phyloP scores from a whole-genome alignment of 1,140 invertebrate genomes.

The Laupala kohalensis region DNA sequence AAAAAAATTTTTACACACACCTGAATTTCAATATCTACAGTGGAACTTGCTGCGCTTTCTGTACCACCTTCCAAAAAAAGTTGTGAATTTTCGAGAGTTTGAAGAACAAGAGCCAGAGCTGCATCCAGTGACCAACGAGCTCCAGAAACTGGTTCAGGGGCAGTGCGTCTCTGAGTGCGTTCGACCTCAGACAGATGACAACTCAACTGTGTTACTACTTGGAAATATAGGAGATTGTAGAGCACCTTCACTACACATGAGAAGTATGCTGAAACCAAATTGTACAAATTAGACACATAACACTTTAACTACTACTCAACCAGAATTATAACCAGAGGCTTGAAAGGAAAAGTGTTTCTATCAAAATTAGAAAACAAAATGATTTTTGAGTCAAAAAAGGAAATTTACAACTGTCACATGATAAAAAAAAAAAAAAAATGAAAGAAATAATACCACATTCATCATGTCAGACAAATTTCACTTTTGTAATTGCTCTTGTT shows the following conservation, averaged over 20 bases:
- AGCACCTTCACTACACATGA: constrained; percentile 69
- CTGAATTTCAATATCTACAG: neutral
- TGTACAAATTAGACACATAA: too few relatives aligned
- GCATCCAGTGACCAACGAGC: constrained; percentile 9
- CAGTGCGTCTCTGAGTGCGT: constrained; percentile 21
- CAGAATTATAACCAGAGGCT: too few relatives aligned
- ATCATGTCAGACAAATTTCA: too few relatives aligned
- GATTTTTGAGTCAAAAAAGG: too few relatives aligned
- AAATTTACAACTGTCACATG: too few relatives aligned
- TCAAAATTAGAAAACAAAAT: too few relatives aligned
- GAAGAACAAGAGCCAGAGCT: constrained; percentile 33
- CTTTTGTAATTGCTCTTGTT: too few relatives aligned
- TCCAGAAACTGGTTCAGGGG: neutral
- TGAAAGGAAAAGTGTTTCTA: too few relatives aligned
- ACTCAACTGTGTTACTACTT: constrained; percentile 61
- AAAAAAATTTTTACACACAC: neutral
- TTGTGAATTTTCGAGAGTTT: constrained; percentile 32
- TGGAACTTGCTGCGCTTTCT: neutral
- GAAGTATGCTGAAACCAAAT: constrained; percentile 76
- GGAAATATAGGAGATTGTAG: constrained; percentile 80
- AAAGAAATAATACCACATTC: too few relatives aligned
- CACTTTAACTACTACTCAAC: too few relatives aligned
- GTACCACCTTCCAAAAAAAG: constrained; percentile 35
- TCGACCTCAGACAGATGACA: constrained; percentile 44
- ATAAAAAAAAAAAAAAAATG: too few relatives aligned